Percentiles rank a stretch among this genome's conserved stretches.
Conservation (phyloP, 1,140 invertebrate genomes). For the Temnothorax curvispinosus region DNA sequence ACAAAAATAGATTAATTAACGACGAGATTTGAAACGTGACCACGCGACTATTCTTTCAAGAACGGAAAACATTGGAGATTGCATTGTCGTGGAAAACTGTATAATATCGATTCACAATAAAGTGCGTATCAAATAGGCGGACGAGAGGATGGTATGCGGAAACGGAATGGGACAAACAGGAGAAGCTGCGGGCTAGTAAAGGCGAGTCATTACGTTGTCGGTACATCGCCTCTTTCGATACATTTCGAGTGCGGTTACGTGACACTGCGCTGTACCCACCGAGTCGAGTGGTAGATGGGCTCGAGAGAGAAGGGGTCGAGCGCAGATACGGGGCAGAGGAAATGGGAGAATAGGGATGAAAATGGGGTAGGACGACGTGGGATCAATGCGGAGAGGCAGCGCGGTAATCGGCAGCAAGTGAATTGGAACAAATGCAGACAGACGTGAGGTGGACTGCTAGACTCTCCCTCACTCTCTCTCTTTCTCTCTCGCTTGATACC, state of each 20-base stretch:
- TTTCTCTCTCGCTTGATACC: constrained; percentile 65
- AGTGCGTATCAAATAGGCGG: constrained; percentile 38
- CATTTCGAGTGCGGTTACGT: constrained; percentile 74
- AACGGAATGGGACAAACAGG: constrained; percentile 17
- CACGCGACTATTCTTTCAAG: constrained; percentile 15
- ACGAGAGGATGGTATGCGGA: not conserved
- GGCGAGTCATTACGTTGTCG: constrained; percentile 46
- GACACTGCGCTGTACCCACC: constrained; percentile 69
- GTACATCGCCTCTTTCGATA: constrained; percentile 70
- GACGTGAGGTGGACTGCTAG: constrained; percentile 76
- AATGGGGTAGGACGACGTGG: constrained; percentile 70
- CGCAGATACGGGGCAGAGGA: constrained; percentile 49
- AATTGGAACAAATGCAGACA: constrained; percentile 82
- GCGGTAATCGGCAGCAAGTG: constrained; percentile 80
- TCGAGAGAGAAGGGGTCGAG: constrained; percentile 2
- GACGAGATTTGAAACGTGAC: constrained; percentile 55
- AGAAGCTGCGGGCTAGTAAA: constrained; percentile 40
- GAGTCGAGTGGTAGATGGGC: constrained; percentile 41
- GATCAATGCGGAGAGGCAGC: constrained; percentile 61
- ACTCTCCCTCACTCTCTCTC: constrained; percentile 1
- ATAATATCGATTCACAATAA: constrained; percentile 57
- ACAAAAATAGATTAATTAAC: constrained; percentile 62
- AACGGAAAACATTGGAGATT: constrained; percentile 21
- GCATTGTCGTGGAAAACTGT: not conserved
- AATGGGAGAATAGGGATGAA: constrained; percentile 76